Percentiles rank a stretch among this genome's conserved stretches.
These are phyloP conservation scores for Rhagologus leucostigma DNA, from an alignment of 2,113 vertebrate genomes.

Conservation along the genomic window DNA sequence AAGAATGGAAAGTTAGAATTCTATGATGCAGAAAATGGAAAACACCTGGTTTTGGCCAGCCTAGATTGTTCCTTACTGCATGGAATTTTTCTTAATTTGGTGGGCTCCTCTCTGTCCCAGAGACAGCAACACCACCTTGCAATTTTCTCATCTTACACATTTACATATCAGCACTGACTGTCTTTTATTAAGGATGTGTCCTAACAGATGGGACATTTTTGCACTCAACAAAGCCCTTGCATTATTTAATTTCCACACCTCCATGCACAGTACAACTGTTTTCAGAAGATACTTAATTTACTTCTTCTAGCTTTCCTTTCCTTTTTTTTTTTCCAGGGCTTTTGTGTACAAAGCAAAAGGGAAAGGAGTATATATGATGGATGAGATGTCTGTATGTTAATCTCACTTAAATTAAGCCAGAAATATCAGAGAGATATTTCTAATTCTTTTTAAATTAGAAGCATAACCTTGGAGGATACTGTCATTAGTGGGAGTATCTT, in stretches of 20 bases:
- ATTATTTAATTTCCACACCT: background rate
- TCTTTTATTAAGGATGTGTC: background rate
- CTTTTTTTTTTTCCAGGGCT: background rate
- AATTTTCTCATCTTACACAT: background rate
- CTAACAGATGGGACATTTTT: background rate
- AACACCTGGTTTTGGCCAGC: background rate
- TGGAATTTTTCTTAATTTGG: background rate
- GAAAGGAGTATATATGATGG: conserved; percentile 22
- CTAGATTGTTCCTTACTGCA: background rate
- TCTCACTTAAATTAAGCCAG: conserved; percentile 76
- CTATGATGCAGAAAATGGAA: background rate
- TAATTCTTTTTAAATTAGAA: conserved; percentile 79
- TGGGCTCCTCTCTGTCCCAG: background rate
- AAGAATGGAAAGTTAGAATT: background rate
- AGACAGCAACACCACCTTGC: background rate
- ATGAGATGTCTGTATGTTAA: conserved; percentile 62
- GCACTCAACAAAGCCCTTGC: background rate
- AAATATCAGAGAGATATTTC: conserved; percentile 63
- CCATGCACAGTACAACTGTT: background rate
- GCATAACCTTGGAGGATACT: conserved; percentile 54
- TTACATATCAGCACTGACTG: background rate
- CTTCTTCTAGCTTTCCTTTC: conserved; percentile 31
- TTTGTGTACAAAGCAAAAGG: conserved; percentile 53
- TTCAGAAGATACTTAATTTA: conserved; percentile 60
- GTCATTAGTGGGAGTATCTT: conserved; percentile 11